phyloP scores from a whole-genome alignment of 2,888 invertebrate species.

The Pantelozetes paolii region DNA sequence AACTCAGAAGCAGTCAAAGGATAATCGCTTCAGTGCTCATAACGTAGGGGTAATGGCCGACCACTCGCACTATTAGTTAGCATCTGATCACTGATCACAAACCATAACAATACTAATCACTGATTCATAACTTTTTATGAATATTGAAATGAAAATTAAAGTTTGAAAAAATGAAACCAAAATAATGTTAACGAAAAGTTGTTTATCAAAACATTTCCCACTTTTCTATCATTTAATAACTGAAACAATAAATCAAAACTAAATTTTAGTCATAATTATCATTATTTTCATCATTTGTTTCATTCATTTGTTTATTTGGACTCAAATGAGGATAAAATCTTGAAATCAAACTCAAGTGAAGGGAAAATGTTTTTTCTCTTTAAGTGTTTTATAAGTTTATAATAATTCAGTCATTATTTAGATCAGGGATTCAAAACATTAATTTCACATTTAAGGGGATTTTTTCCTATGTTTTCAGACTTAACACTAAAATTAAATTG shows the following conservation, averaged over 20 bases:
- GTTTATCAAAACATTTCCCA: not conserved
- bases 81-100: constrained; percentile 6
- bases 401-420: not conserved
- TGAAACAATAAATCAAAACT: not conserved
- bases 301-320: no score
- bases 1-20: constrained; percentile 7
- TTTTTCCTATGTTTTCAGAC: no score
- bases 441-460: no score
- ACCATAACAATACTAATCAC: not conserved
- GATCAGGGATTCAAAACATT: no score
- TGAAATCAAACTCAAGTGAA: constrained; percentile 2
- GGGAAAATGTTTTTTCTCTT: not conserved
- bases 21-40: constrained; percentile 32
- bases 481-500: no score
- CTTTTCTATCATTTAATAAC: not conserved
- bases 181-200: not conserved
- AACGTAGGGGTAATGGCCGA: constrained; percentile 32
- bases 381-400: no score
- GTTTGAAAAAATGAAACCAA: not conserved
- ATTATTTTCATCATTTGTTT: constrained; percentile 4
- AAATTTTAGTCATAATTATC: not conserved
- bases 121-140: not conserved
- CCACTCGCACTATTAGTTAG: constrained; percentile 20
- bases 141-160: not conserved
- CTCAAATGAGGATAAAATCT: not conserved